Conservation (phyloP, 2,888 invertebrate species). For the Agrotis segetum region DNA sequence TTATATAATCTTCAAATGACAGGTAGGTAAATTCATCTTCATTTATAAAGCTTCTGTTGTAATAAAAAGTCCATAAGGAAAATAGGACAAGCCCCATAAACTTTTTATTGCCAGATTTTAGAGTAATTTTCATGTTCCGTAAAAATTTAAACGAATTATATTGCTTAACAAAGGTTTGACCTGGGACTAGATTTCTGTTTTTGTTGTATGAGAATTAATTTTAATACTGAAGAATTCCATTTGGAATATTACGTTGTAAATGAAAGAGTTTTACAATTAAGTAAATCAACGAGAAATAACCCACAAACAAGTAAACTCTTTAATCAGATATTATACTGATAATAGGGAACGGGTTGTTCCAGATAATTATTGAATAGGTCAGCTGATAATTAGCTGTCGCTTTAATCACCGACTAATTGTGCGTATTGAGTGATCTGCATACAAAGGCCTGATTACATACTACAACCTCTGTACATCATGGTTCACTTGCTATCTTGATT, state of each 20-base stretch:
- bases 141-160: conserved; percentile 19
- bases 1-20: conserved; percentile 11
- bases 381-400: conserved; percentile 45
- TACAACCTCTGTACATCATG: neutral
- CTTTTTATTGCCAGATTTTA: conserved; percentile 42
- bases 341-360: neutral
- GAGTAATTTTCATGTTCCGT: conserved; percentile 31
- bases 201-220: neutral
- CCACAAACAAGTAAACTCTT: neutral
- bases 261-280: neutral
- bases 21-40: conserved; percentile 26
- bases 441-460: neutral
- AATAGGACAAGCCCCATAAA: conserved; percentile 38
- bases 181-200: neutral
- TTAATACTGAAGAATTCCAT: neutral
- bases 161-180: neutral
- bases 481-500: neutral
- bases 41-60: conserved; percentile 38
- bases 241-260: neutral
- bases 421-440: conserved; percentile 22
- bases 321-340: neutral
- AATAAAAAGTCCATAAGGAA: conserved; percentile 37
- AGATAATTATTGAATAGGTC: conserved; percentile 41
- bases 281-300: neutral
- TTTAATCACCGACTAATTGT: conserved; percentile 36